Percentiles rank a stretch among this genome's conserved stretches.
Conservation (phyloP, 1,140 invertebrate species). For the Cydia amplana region DNA sequence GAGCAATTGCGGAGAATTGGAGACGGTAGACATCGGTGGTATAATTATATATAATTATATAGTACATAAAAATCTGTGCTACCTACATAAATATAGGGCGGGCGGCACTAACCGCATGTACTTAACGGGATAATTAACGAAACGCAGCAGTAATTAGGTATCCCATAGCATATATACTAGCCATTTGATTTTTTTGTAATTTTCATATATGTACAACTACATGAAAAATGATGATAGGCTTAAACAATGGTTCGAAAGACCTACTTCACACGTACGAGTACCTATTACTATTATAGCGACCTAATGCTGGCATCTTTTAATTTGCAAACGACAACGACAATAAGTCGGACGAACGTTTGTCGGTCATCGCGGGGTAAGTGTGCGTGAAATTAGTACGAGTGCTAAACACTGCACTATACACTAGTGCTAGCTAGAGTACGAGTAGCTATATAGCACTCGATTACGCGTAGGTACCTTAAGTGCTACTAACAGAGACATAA, state of each 20-base stretch:
- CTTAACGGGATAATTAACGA: no score
- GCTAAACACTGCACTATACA: not conserved
- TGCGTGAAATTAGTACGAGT: constrained; percentile 29
- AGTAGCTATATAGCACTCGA: no score
- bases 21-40: no score
- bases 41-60: no score
- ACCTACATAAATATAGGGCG: no score
- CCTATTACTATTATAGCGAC: constrained; percentile 7
- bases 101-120: no score
- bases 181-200: no score
- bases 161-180: no score
- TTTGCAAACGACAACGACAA: constrained; percentile 1
- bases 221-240: not conserved
- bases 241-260: constrained; percentile 13
- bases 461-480: not conserved
- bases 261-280: constrained; percentile 11
- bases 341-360: constrained; percentile 20
- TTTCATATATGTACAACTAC: not conserved
- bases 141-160: no score
- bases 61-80: not conserved
- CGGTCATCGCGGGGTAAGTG: constrained; percentile 26
- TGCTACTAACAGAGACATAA: no score
- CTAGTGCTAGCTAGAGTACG: not conserved
- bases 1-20: no score
- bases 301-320: constrained; percentile 18